phyloP scores from a whole-genome alignment of 2,888 invertebrate genomes.

The Argyresthia albistria region DNA sequence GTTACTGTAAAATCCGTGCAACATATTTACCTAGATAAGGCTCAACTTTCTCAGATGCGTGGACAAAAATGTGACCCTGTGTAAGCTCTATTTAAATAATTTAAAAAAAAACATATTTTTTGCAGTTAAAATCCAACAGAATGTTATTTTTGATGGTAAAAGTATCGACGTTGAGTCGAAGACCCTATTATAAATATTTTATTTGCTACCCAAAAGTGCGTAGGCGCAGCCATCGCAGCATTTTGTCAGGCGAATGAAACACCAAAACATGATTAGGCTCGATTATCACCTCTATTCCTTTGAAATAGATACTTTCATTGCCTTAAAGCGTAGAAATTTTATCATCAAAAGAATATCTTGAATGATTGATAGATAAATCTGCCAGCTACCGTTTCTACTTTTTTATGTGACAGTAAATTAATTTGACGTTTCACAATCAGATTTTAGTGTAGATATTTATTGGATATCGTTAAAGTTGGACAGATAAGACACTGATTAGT shows the following conservation, averaged over 20 bases:
- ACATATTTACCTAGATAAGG: no score
- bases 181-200: no score
- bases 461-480: not conserved
- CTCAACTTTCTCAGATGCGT: no score
- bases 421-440: constrained; percentile 8
- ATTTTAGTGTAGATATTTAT: not conserved
- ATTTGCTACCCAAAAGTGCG: no score
- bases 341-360: not conserved
- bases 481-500: no score
- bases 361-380: not conserved
- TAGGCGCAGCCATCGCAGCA: constrained; percentile 11
- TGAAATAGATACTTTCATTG: not conserved
- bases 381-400: constrained; percentile 15
- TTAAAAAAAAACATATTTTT: no score
- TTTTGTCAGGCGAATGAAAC: not conserved
- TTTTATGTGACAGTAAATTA: constrained; percentile 11
- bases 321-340: not conserved
- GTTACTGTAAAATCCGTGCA: no score
- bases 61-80: no score
- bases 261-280: not conserved
- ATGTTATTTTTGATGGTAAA: no score
- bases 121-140: no score
- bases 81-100: no score
- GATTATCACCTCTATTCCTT: not conserved
- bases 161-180: no score